A percentile compares a stretch with the other conserved stretches of the same genome.
Conservation (phyloP, 1,140 invertebrate species). For the Tetragnatha versicolor region DNA sequence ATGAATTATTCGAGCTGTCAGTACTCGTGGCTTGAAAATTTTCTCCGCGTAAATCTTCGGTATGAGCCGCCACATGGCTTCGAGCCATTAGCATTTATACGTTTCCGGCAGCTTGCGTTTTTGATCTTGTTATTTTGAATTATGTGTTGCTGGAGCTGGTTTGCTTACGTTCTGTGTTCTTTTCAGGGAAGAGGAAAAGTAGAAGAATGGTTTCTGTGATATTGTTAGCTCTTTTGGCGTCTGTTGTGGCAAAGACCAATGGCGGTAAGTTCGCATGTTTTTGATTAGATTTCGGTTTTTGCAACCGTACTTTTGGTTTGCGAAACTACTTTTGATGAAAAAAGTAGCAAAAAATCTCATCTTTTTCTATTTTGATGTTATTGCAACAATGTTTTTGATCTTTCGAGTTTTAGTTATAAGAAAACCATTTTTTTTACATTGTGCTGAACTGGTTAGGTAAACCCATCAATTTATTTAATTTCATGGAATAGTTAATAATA, state of each 20-base stretch:
- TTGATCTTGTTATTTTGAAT: slow-evolving; percentile 6
- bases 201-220: slow-evolving; percentile 49
- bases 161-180: too few relatives aligned
- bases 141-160: background rate
- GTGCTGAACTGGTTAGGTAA: too few relatives aligned
- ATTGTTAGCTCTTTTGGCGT: slow-evolving; percentile 38
- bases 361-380: background rate
- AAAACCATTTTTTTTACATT: too few relatives aligned
- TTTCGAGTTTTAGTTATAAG: too few relatives aligned
- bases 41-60: background rate
- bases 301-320: too few relatives aligned
- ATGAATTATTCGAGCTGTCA: slow-evolving; percentile 28
- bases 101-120: background rate
- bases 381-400: background rate
- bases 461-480: too few relatives aligned
- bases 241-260: slow-evolving; percentile 18
- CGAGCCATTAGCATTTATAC: slow-evolving; percentile 34
- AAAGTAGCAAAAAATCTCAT: background rate
- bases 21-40: background rate
- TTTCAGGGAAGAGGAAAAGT: background rate
- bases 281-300: too few relatives aligned
- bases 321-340: background rate
- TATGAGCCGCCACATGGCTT: background rate
- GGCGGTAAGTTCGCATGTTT: slow-evolving; percentile 44
- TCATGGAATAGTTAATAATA: too few relatives aligned